These are phyloP conservation scores for Anorthoa munda DNA, from an alignment of 2,888 invertebrate species.

Conservation along the genomic window DNA sequence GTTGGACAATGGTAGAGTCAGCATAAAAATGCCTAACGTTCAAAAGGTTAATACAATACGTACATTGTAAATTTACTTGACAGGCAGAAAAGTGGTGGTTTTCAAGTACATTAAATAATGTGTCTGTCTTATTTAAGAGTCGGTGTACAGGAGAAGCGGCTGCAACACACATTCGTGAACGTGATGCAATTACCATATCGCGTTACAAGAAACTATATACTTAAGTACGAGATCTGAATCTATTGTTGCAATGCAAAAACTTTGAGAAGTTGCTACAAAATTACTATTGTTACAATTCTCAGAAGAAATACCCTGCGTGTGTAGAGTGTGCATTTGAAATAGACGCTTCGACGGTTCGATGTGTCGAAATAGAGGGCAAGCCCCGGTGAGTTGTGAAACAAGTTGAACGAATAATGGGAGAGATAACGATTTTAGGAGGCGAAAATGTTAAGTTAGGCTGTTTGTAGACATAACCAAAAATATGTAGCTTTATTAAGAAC, in stretches of 20 bases:
- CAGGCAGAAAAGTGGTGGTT: slow-evolving; percentile 49
- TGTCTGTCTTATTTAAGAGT: slow-evolving; percentile 49
- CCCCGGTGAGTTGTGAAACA: slow-evolving; percentile 14
- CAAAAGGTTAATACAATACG: slow-evolving; percentile 51
- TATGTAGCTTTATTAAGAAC: too few species aligned
- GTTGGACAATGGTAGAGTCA: slow-evolving; percentile 45
- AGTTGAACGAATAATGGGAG: slow-evolving; percentile 39
- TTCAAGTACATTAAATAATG: slow-evolving; percentile 56
- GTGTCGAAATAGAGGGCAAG: slow-evolving; percentile 38
- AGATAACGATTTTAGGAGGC: slow-evolving; percentile 6
- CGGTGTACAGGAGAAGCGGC: slow-evolving; percentile 57
- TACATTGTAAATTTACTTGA: slow-evolving; percentile 51
- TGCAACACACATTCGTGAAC: slow-evolving; percentile 68
- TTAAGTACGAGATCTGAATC: slow-evolving; percentile 70
- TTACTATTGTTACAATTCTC: slow-evolving; percentile 58
- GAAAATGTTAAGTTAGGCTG: neutral
- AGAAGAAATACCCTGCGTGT: slow-evolving; percentile 44
- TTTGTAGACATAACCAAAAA: neutral
- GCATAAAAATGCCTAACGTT: slow-evolving; percentile 51
- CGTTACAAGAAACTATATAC: slow-evolving; percentile 69
- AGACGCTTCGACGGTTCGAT: slow-evolving; percentile 41
- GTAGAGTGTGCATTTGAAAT: slow-evolving; percentile 46
- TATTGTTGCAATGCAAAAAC: slow-evolving; percentile 65
- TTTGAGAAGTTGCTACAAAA: slow-evolving; percentile 54
- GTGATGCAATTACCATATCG: slow-evolving; percentile 76